Evolutionary conservation across 2,888 invertebrate genomes (phyloP).

Genomic region (Criorhina ranunculi): DNA sequence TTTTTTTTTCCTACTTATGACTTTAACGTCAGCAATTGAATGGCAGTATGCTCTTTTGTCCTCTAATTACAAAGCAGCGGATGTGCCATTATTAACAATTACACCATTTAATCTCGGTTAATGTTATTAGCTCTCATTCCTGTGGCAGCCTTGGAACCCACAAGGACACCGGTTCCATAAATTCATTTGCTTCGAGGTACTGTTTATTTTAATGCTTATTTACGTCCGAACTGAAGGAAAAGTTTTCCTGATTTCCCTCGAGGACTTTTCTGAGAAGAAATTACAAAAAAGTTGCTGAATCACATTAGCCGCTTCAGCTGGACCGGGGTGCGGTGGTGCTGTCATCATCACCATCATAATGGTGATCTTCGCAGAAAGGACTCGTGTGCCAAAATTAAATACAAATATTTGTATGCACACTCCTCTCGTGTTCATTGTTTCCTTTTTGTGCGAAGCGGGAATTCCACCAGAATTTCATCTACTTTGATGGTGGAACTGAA

Average conservation of each 20-base stretch:
- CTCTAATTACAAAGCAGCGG: conserved; percentile 67
- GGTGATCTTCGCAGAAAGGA: conserved; percentile 27
- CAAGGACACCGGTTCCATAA: conserved; percentile 32
- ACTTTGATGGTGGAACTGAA: conserved; percentile 32
- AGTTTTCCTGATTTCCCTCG: conserved; percentile 68
- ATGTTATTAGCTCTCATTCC: conserved; percentile 56
- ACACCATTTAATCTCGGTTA: conserved; percentile 67
- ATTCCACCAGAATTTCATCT: conserved; percentile 33
- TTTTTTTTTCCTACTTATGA: conserved; percentile 54
- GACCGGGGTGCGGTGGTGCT: background rate
- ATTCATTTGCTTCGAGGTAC: conserved; percentile 62
- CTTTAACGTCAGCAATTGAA: conserved; percentile 61
- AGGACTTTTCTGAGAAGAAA: conserved; percentile 39
- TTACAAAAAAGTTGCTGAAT: conserved; percentile 60
- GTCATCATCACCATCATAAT: conserved; percentile 63
- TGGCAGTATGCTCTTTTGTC: conserved; percentile 45
- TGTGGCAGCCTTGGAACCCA: conserved; percentile 36
- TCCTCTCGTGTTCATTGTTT: conserved; percentile 33
- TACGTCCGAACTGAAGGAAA: conserved; percentile 58
- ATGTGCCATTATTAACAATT: conserved; percentile 74
- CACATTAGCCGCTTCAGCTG: conserved; percentile 47
- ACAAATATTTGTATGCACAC: conserved; percentile 68
- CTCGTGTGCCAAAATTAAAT: conserved; percentile 57
- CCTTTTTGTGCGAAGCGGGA: background rate
- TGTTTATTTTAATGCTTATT: conserved; percentile 57